These are phyloP conservation scores for Metacarcinus magister DNA, from an alignment of 2,888 invertebrate genomes.

Conservation along the genomic window DNA sequence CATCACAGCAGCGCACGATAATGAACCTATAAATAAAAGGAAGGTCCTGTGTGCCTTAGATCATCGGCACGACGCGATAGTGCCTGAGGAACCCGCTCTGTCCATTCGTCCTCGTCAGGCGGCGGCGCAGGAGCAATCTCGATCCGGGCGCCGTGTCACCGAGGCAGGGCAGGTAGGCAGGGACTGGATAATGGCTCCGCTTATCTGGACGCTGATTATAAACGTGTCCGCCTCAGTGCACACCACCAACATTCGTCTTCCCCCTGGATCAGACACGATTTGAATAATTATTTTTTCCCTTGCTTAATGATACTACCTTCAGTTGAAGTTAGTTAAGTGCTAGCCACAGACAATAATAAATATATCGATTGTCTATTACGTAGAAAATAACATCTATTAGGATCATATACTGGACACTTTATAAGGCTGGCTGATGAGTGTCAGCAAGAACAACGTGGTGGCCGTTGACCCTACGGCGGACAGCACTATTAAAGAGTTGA, in stretches of 20 bases:
- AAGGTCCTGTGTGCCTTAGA: neutral
- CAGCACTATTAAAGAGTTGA: neutral
- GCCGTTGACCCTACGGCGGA: neutral
- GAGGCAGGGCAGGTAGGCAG: neutral
- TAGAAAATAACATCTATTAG: slow-evolving; percentile 11
- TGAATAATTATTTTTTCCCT: neutral
- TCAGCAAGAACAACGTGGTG: neutral
- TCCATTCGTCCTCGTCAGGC: slow-evolving; percentile 57
- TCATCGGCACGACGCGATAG: slow-evolving; percentile 19
- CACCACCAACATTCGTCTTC: neutral
- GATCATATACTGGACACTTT: neutral
- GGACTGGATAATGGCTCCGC: slow-evolving; percentile 6
- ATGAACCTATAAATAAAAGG: slow-evolving; percentile 35
- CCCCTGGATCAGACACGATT: neutral
- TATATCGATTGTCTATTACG: slow-evolving; percentile 14
- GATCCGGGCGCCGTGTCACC: slow-evolving; percentile 5
- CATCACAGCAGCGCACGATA: neutral
- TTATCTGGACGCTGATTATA: slow-evolving; percentile 43
- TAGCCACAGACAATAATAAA: neutral
- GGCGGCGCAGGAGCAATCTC: slow-evolving; percentile 27
- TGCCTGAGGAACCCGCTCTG: slow-evolving; percentile 43
- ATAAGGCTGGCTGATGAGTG: neutral
- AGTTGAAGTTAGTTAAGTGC: neutral
- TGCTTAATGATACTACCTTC: neutral
- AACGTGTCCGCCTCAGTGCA: slow-evolving; percentile 50